These are phyloP conservation scores for Strigamia maritima DNA, from an alignment of 2,888 invertebrate genomes.

Conservation along the genomic window DNA sequence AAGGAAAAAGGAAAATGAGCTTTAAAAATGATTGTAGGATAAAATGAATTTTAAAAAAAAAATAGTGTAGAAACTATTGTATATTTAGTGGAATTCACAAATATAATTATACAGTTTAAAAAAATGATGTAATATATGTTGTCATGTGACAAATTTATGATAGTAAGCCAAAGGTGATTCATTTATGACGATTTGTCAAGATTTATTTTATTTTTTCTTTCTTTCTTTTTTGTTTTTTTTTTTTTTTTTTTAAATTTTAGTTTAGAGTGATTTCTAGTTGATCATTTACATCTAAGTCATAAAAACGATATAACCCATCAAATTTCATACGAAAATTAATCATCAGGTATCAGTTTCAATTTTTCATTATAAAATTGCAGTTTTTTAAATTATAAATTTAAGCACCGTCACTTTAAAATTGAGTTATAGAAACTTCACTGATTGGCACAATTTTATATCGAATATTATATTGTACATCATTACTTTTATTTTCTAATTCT, in stretches of 20 bases:
- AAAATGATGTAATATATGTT: conserved; percentile 15
- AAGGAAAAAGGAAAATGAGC: conserved; percentile 13
- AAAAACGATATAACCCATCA: background rate
- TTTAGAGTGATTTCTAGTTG: conserved; percentile 1
- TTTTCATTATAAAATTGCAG: background rate
- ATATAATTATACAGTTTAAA: conserved; percentile 16
- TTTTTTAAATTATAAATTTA: no score
- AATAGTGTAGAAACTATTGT: conserved; percentile 1
- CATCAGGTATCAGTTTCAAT: background rate
- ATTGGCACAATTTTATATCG: background rate
- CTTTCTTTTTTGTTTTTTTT: background rate
- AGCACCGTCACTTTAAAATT: background rate
- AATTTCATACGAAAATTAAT: background rate
- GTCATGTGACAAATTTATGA: background rate
- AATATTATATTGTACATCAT: background rate
- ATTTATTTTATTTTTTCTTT: background rate
- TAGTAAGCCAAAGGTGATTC: conserved; percentile 1
- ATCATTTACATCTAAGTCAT: conserved; percentile 16
- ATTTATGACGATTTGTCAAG: background rate
- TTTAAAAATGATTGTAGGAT: conserved; percentile 22
- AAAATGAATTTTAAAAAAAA: conserved; percentile 6
- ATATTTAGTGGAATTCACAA: conserved; percentile 14
- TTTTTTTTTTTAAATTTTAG: background rate
- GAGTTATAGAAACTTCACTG: background rate
- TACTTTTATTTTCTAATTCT: background rate